Evolutionary conservation across 2,113 vertebrate species (phyloP).

Genomic region (Hydropotes inermis): DNA sequence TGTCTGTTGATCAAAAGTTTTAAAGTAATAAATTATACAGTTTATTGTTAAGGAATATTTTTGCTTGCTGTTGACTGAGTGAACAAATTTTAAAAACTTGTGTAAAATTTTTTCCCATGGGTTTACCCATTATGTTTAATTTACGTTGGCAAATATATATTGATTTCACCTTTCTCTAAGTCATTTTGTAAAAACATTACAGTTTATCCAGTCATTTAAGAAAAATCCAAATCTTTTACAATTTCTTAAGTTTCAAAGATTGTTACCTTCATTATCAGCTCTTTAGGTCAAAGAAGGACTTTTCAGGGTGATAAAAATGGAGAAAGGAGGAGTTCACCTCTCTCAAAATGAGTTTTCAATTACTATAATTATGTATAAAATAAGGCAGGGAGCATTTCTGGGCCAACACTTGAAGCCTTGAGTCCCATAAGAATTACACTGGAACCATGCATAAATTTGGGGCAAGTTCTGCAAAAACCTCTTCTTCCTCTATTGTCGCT

Average conservation of each 20-base stretch:
- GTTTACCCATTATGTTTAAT: constrained; percentile 34
- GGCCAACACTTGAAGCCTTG: constrained; percentile 63
- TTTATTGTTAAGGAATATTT: background rate
- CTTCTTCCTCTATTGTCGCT: constrained; percentile 21
- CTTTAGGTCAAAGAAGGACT: constrained; percentile 67
- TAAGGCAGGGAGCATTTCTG: constrained; percentile 67
- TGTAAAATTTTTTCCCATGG: background rate
- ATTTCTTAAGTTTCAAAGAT: background rate
- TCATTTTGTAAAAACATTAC: constrained; percentile 10
- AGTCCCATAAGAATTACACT: constrained; percentile 58
- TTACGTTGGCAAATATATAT: constrained; percentile 13
- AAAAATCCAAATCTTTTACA: background rate
- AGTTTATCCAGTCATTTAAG: background rate
- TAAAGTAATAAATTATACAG: background rate
- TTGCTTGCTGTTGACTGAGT: background rate
- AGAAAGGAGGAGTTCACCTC: constrained; percentile 42
- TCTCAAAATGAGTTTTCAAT: constrained; percentile 66
- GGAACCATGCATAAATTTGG: constrained; percentile 60
- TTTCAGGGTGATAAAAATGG: constrained; percentile 50
- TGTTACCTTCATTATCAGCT: constrained; percentile 36
- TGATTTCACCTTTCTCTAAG: background rate
- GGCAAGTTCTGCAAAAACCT: constrained; percentile 65
- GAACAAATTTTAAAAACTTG: constrained; percentile 31
- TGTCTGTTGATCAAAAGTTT: background rate
- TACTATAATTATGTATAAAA: constrained; percentile 66